phyloP scores from a whole-genome alignment of 2,797 vertebrate species.

The Perodicticus potto region DNA sequence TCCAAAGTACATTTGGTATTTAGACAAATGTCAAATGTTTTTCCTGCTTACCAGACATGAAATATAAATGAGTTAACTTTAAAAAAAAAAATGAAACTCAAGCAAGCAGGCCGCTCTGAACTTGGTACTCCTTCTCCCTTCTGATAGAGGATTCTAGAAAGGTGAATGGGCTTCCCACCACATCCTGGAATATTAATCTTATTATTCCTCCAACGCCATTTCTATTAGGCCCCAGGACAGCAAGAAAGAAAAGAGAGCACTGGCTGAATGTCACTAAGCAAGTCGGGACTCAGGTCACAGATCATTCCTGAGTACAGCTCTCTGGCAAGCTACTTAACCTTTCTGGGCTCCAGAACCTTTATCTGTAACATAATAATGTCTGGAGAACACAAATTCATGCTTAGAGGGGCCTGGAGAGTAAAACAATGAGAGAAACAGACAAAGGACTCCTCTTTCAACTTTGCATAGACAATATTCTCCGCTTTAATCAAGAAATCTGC shows the following conservation, averaged over 20 bases:
- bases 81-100: not conserved
- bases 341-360: not conserved
- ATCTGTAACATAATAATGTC: not conserved
- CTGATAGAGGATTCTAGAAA: not conserved
- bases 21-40: slow-evolving; percentile 74
- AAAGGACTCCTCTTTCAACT: not conserved
- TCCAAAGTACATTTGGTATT: slow-evolving; percentile 67
- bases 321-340: not conserved
- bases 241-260: not conserved
- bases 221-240: not conserved
- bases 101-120: slow-evolving; percentile 16
- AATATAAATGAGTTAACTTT: slow-evolving; percentile 67
- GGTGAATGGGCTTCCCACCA: not conserved
- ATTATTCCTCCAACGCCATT: not conserved
- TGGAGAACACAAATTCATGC: not conserved
- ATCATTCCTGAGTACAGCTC: not conserved
- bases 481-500: slow-evolving; percentile 9
- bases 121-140: not conserved
- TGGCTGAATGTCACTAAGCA: not conserved
- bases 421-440: not conserved
- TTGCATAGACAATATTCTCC: not conserved
- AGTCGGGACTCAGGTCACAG: not conserved
- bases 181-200: not conserved
- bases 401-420: not conserved
- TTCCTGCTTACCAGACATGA: slow-evolving; percentile 50